Conservation (phyloP, 2,113 vertebrate species). For the Heloderma charlesbogerti region DNA sequence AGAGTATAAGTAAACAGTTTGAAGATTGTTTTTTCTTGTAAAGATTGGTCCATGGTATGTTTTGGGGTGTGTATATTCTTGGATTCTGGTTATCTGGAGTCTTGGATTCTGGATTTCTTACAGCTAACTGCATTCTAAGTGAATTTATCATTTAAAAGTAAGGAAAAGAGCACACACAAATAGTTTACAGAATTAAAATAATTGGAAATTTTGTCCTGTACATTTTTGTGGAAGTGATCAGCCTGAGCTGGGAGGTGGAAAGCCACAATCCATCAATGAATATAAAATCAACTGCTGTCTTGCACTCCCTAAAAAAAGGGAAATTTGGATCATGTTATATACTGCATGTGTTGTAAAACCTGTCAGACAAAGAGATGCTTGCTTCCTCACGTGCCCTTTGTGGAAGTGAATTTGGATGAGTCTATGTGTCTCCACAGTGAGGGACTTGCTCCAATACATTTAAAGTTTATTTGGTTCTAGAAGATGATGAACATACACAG, state of each 20-base stretch:
- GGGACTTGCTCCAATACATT: background rate
- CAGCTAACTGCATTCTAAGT: background rate
- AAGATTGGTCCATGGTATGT: background rate
- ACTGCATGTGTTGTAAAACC: background rate
- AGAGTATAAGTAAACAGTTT: background rate
- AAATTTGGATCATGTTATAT: background rate
- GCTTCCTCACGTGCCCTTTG: background rate
- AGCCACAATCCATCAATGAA: background rate
- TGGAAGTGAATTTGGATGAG: background rate
- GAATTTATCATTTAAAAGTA: too few relatives aligned
- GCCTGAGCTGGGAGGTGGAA: background rate
- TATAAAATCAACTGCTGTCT: background rate
- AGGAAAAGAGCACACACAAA: too few relatives aligned
- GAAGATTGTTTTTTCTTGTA: background rate
- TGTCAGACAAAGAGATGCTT: background rate
- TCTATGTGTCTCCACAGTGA: background rate
- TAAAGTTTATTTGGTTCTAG: background rate
- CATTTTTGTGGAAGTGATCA: background rate
- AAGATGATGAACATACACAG: background rate
- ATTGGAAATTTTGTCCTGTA: background rate
- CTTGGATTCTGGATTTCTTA: too few relatives aligned
- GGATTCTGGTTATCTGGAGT: background rate
- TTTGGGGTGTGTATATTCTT: background rate
- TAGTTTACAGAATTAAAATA: background rate
- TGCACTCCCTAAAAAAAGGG: background rate